Conservation (phyloP, 2,888 invertebrate genomes). For the Halictus quadricinctus region DNA sequence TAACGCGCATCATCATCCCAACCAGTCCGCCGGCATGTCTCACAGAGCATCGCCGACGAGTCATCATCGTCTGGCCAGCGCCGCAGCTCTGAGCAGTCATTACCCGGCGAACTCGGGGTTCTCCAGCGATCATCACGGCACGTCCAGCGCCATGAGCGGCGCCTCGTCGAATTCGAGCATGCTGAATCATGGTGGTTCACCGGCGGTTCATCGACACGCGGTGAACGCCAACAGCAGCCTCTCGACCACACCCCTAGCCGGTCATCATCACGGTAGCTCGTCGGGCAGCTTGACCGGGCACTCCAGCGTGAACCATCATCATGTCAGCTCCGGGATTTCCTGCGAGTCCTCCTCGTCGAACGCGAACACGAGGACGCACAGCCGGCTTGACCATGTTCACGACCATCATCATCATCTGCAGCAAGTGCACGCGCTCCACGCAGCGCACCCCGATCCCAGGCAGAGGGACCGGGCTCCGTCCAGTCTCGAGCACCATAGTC, state of each 20-base stretch:
- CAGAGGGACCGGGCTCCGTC: conserved; percentile 69
- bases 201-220: conserved; percentile 67
- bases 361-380: conserved; percentile 74
- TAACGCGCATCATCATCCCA: conserved; percentile 59
- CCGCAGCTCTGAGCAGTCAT: conserved; percentile 47
- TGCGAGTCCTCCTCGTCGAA: conserved; percentile 78
- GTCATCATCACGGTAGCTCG: conserved; percentile 72
- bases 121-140: conserved; percentile 67
- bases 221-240: conserved; percentile 67
- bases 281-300: conserved; percentile 72
- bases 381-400: conserved; percentile 74
- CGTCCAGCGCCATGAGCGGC: conserved; percentile 71
- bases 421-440: conserved; percentile 64
- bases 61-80: conserved; percentile 58
- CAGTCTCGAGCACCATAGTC: conserved; percentile 65
- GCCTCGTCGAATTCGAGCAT: conserved; percentile 74
- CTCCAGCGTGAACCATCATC: conserved; percentile 73
- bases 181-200: conserved; percentile 73
- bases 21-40: conserved; percentile 46
- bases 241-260: conserved; percentile 71
- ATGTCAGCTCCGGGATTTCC: conserved; percentile 75
- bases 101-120: conserved; percentile 58
- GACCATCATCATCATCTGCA: conserved; percentile 75
- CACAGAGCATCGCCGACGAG: conserved; percentile 61
- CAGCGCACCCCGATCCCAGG: conserved; percentile 67